Evolutionary conservation across 2,113 vertebrate species (phyloP).

Genomic region (Silurus glanis): DNA sequence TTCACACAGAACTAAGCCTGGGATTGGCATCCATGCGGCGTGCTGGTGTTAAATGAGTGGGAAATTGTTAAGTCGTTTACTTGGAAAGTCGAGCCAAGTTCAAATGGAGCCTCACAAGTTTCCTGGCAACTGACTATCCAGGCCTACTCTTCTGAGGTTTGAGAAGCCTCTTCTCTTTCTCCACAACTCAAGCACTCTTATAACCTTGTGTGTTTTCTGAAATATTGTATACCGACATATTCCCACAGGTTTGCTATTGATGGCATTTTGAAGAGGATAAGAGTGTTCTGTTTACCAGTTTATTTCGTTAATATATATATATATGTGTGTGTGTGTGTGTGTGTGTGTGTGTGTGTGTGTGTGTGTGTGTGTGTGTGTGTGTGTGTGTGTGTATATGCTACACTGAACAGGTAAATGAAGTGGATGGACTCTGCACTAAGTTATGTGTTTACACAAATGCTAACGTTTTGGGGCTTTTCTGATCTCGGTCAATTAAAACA

Average conservation of each 20-base stretch:
- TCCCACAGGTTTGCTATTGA: background rate
- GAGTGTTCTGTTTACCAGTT: background rate
- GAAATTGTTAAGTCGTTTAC: slow-evolving; percentile 19
- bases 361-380: background rate
- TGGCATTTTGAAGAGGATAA: background rate
- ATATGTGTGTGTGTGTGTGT: no score
- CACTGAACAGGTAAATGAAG: background rate
- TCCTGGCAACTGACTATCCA: slow-evolving; percentile 30
- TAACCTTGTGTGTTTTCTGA: slow-evolving; percentile 13
- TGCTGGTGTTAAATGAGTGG: slow-evolving; percentile 20
- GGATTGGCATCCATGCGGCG: background rate
- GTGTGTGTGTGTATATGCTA: background rate
- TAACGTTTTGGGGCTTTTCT: no score
- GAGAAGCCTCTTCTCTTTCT: slow-evolving; percentile 13
- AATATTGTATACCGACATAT: background rate
- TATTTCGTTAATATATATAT: background rate
- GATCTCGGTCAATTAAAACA: no score
- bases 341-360: background rate
- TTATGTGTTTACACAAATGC: no score
- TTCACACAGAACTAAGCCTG: background rate
- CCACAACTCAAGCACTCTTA: background rate
- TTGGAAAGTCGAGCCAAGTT: slow-evolving; percentile 3
- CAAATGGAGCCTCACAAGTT: slow-evolving; percentile 15
- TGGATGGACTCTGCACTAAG: background rate
- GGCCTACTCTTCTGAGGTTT: background rate